phyloP scores from a whole-genome alignment of 2,797 vertebrate genomes.

The Pampus argenteus region DNA sequence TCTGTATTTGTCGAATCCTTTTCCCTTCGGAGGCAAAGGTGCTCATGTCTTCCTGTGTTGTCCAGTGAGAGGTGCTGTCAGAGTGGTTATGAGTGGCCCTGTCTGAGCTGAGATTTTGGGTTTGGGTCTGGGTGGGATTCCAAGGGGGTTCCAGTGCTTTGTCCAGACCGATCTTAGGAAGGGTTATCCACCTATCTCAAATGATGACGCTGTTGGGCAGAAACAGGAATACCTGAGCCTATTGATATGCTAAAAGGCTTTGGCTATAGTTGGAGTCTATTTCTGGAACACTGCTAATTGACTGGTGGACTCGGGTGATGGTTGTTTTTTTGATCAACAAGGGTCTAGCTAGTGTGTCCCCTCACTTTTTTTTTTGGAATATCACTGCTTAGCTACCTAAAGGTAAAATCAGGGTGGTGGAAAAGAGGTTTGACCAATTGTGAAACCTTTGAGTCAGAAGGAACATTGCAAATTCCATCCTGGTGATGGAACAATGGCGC shows the following conservation, averaged over 20 bases:
- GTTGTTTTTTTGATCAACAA: too few relatives aligned
- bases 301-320: background rate
- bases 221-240: background rate
- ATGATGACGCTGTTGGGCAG: background rate
- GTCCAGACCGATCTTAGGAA: too few relatives aligned
- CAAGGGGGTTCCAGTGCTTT: too few relatives aligned
- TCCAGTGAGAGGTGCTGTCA: background rate
- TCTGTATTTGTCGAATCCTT: background rate
- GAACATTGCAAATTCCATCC: background rate
- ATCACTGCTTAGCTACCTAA: too few relatives aligned
- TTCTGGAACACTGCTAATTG: background rate
- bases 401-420: background rate
- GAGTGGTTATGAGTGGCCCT: background rate
- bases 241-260: background rate
- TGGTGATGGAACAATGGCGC: background rate
- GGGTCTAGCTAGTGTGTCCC: background rate
- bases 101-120: background rate
- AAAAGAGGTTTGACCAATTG: background rate
- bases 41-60: background rate
- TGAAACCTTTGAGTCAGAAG: background rate
- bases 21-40: background rate
- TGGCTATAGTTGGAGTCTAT: too few relatives aligned
- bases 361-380: background rate
- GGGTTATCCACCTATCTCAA: too few relatives aligned
- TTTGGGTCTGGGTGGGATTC: background rate